These are phyloP conservation scores for Rhogogaster chlorosoma DNA, from an alignment of 2,888 invertebrate species.

Conservation along the genomic window DNA sequence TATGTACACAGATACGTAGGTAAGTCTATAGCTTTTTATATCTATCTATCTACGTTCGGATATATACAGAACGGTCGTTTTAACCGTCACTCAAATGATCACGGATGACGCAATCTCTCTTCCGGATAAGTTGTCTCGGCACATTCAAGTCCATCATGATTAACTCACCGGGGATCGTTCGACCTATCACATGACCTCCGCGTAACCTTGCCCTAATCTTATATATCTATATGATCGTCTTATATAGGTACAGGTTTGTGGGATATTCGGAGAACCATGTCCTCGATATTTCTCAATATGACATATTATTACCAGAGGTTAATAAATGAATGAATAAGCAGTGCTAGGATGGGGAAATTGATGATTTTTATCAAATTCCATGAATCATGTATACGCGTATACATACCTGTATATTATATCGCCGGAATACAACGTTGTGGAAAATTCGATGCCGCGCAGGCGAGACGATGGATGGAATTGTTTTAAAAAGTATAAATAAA, in stretches of 20 bases:
- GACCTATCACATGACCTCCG: conserved; percentile 42
- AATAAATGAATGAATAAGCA: too few relatives aligned
- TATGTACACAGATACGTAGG: neutral
- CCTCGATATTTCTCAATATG: neutral
- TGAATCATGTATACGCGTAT: too few relatives aligned
- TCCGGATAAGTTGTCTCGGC: conserved; percentile 41
- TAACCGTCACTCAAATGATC: conserved; percentile 37
- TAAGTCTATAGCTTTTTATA: neutral
- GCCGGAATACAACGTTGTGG: neutral
- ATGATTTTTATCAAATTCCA: too few relatives aligned
- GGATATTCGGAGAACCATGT: neutral
- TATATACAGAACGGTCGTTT: conserved; percentile 18
- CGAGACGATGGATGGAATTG: neutral
- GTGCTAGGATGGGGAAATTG: too few relatives aligned
- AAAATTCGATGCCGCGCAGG: neutral
- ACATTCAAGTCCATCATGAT: conserved; percentile 24
- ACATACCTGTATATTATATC: too few relatives aligned
- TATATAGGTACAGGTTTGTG: neutral
- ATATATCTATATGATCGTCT: too few relatives aligned
- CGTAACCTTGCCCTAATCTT: conserved; percentile 45
- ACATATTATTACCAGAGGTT: too few relatives aligned
- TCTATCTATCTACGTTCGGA: neutral
- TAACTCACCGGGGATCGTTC: neutral
- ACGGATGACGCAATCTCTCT: conserved; percentile 32
- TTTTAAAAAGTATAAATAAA: neutral